Conservation (phyloP, 2,797 vertebrate species). For the Lateolabrax maculatus region DNA sequence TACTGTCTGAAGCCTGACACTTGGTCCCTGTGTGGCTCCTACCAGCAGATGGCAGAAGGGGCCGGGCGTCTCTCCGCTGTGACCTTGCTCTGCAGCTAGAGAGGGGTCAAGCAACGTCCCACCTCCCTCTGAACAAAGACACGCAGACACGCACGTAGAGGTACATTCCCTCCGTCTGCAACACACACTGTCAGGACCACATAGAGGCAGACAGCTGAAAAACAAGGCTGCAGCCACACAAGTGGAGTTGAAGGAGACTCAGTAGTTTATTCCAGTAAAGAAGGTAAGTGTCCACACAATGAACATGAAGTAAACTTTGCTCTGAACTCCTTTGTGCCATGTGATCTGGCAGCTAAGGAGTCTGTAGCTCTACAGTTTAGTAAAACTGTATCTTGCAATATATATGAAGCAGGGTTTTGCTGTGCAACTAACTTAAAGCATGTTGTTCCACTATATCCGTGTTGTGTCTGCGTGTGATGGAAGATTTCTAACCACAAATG, state of each 20-base stretch:
- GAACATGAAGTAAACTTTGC: constrained; percentile 8
- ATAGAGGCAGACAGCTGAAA: background rate
- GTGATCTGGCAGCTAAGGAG: background rate
- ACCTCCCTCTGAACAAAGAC: constrained; percentile 30
- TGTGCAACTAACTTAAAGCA: background rate
- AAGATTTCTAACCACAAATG: no score
- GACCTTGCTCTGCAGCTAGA: constrained; percentile 65
- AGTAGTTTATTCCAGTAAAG: constrained; percentile 22
- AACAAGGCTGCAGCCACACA: constrained; percentile 12
- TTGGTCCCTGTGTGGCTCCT: constrained; percentile 4
- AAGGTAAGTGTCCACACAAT: constrained; percentile 53
- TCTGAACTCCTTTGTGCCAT: constrained; percentile 3
- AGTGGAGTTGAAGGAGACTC: constrained; percentile 1
- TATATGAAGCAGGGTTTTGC: background rate
- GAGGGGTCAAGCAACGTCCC: constrained; percentile 50
- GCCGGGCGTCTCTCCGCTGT: constrained; percentile 3
- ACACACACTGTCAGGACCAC: background rate
- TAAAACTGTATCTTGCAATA: background rate
- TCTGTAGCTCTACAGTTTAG: background rate
- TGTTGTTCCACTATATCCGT: background rate
- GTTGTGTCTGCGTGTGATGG: background rate
- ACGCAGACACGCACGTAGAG: constrained; percentile 21
- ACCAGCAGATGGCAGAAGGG: constrained; percentile 74
- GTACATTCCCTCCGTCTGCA: background rate
- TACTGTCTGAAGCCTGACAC: background rate